A percentile compares a stretch with the other conserved stretches of the same genome.
Conservation (phyloP, 2,797 vertebrate genomes). For the Rhinatrema bivittatum region DNA sequence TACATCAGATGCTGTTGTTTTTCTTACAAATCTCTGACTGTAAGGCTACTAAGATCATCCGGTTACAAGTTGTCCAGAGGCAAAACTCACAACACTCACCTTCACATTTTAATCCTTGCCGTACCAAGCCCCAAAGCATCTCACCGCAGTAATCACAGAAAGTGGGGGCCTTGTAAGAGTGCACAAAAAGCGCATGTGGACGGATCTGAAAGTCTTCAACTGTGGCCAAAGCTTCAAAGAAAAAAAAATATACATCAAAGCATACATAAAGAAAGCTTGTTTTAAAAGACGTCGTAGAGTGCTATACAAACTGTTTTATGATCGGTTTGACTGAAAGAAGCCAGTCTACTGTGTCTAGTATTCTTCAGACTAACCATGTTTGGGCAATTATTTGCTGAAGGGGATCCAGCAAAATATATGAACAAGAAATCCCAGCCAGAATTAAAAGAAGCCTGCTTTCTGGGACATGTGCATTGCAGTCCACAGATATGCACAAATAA, state of each 20-base stretch:
- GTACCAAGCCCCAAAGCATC: slow-evolving; percentile 96
- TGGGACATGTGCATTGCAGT: too few species aligned
- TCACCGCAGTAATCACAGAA: slow-evolving; percentile 98
- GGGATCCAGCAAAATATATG: too few species aligned
- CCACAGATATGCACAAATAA: too few species aligned
- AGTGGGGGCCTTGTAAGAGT: slow-evolving; percentile 95
- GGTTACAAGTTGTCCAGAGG: slow-evolving; percentile 12
- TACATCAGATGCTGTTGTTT: too few species aligned
- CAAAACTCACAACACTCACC: slow-evolving; percentile 49
- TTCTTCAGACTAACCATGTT: too few species aligned
- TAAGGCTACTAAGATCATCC: too few species aligned
- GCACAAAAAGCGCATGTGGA: slow-evolving; percentile 91
- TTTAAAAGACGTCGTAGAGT: background rate
- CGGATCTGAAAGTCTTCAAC: slow-evolving; percentile 98
- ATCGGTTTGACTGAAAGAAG: too few species aligned
- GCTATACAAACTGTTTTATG: slow-evolving; percentile 1
- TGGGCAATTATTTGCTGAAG: too few species aligned
- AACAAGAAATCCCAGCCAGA: too few species aligned
- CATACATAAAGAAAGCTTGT: background rate
- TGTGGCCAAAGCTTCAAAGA: slow-evolving; percentile 82
- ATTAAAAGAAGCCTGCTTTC: too few species aligned
- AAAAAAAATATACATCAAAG: slow-evolving; percentile 38
- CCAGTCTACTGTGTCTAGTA: too few species aligned
- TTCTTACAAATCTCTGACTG: too few species aligned
- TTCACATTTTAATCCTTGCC: slow-evolving; percentile 97